These are phyloP conservation scores for Alligator mississippiensis DNA, from an alignment of 2,113 vertebrate genomes.

Conservation along the genomic window DNA sequence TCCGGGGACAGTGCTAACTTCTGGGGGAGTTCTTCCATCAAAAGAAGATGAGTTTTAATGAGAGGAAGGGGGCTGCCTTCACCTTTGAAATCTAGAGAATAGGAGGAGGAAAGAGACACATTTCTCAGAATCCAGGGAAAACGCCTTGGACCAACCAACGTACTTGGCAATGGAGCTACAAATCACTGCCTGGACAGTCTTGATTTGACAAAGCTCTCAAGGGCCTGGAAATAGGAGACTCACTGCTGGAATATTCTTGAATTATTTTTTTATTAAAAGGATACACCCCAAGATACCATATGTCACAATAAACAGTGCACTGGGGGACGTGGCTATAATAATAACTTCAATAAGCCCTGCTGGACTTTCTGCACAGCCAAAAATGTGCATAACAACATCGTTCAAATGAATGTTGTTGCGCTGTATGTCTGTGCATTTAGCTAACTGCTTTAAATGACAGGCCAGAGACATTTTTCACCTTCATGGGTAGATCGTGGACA, in stretches of 20 bases:
- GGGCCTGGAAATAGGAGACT: not conserved
- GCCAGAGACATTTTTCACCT: not conserved
- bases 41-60: not conserved
- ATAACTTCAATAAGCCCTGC: not conserved
- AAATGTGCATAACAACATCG: not conserved
- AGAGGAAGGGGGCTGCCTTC: not conserved
- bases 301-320: not conserved
- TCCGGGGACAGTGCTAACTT: conserved; percentile 8
- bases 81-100: not conserved
- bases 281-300: not conserved
- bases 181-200: not conserved
- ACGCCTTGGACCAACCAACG: not conserved
- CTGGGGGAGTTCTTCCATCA: not conserved
- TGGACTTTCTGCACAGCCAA: not conserved
- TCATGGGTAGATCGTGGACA: not conserved
- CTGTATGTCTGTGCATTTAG: not conserved
- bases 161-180: not conserved
- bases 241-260: not conserved
- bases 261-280: not conserved
- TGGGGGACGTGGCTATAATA: not conserved
- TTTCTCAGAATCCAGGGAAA: not conserved
- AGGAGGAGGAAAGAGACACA: not conserved
- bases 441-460: not conserved
- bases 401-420: not conserved
- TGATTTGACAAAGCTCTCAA: not conserved